phyloP scores from a whole-genome alignment of 1,140 invertebrate species.

The Drosophila mauritiana region DNA sequence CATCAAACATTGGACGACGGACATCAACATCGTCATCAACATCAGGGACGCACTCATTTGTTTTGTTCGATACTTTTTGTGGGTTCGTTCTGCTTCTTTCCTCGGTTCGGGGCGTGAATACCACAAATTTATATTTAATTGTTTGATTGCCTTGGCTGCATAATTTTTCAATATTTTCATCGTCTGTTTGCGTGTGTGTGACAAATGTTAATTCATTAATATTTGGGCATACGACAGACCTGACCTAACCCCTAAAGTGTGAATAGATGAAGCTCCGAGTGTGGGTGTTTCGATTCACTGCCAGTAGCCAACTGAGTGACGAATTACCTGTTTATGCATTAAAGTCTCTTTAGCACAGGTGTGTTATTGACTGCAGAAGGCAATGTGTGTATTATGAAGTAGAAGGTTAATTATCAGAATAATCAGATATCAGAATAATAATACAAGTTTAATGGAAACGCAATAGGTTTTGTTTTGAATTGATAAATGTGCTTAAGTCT shows the following conservation, averaged over 20 bases:
- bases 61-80: constrained; percentile 15
- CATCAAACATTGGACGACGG: constrained; percentile 41
- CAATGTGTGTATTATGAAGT: background rate
- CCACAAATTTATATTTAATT: constrained; percentile 82
- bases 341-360: constrained; percentile 40
- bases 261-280: constrained; percentile 47
- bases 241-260: constrained; percentile 45
- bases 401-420: background rate
- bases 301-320: constrained; percentile 67
- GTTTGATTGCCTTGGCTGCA: constrained; percentile 66
- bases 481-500: no score
- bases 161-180: constrained; percentile 80
- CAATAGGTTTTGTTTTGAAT: no score
- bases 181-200: constrained; percentile 61
- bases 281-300: constrained; percentile 48
- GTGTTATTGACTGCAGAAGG: constrained; percentile 7
- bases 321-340: constrained; percentile 69
- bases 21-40: constrained; percentile 47
- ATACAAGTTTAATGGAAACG: no score
- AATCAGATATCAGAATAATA: no score
- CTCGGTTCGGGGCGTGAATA: constrained; percentile 66
- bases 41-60: constrained; percentile 62
- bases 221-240: constrained; percentile 54
- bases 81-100: constrained; percentile 16
- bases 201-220: constrained; percentile 78